Percentiles rank a stretch among this genome's conserved stretches.
Evolutionary conservation across 2,113 vertebrate species (phyloP).

Genomic region (Ictidomys tridecemlineatus): DNA sequence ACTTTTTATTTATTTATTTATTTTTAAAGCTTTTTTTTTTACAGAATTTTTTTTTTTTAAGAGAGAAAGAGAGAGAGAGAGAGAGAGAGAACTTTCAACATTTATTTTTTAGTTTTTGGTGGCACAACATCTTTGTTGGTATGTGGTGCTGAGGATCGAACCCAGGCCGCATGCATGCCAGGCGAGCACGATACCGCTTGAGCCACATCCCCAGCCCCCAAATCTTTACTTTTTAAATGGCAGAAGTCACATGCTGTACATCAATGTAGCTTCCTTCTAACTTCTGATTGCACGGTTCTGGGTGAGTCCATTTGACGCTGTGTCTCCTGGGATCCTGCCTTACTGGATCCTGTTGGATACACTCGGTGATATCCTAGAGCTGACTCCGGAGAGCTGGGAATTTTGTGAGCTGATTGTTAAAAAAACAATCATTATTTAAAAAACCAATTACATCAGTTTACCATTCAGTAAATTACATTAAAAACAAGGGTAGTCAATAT

Average conservation of each 20-base stretch:
- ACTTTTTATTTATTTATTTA: not conserved
- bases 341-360: too few species aligned
- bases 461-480: not conserved
- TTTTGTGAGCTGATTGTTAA: not conserved
- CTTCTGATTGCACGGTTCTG: not conserved
- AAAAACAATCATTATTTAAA: not conserved
- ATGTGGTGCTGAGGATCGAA: too few species aligned
- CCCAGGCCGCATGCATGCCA: too few species aligned
- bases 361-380: not conserved
- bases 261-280: not conserved
- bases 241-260: not conserved
- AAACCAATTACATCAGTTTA: not conserved
- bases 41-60: too few species aligned
- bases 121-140: too few species aligned
- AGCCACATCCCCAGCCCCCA: not conserved
- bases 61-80: too few species aligned
- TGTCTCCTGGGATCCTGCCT: not conserved
- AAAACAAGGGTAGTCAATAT: slow-evolving; percentile 8
- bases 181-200: too few species aligned
- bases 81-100: too few species aligned
- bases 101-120: too few species aligned
- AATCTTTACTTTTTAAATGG: not conserved
- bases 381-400: not conserved
- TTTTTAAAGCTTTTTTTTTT: too few species aligned
- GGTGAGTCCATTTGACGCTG: not conserved